Base-by-base conservation (phyloP, 64 coral and sea anemone genomes). In the Montipora efflorescens region DNA sequence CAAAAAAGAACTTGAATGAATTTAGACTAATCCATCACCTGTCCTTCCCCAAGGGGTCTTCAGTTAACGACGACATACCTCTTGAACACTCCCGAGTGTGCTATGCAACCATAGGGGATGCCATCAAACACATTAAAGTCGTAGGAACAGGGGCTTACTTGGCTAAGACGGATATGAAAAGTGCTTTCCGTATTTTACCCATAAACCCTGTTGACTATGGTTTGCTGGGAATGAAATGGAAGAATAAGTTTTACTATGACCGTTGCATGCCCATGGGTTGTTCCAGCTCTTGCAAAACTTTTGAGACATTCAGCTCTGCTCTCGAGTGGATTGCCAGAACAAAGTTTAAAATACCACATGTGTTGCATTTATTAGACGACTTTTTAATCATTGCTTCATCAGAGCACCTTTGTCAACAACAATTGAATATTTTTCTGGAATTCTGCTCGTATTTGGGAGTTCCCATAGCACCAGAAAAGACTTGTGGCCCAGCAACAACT, bases 331-430 rank as follows among this genome's bases (percentile, higher is more conserved):
- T 75, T 19, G 84, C 84, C 9, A 25, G 47, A 9, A 72, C 84
- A 48, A 69, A 73, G n/a, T 87, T 87, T 48, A 74, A 74, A 43
- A 87, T 87, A 87, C 21, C 3, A 36, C 22, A 87, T 16, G 48
- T 70, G 62, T 47, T 87, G 62, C 67, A 87, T 46, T 47, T 87
- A 50, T 74, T 87, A 48, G 67, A 87, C 5, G 67, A 87, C 4
- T 87, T 87, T 74, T 67, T 87, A 50, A 19, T 87, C 48, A 74
- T 87, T 87, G 84, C 62, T 19, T 47, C 48, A 74, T 72, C 67
- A 53, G 84, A 74, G 72, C 16, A 20, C 72, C 72, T 75, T 75
- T 75, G 72, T 75, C 72, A 75, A 75, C 72, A 75, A 75, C 72
- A 75, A 75, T 75, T 75, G 36, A 75, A 45, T 20, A 75, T 75